Base-by-base conservation (phyloP, 1,140 invertebrate genomes). In the Drosophila albomicans region DNA sequence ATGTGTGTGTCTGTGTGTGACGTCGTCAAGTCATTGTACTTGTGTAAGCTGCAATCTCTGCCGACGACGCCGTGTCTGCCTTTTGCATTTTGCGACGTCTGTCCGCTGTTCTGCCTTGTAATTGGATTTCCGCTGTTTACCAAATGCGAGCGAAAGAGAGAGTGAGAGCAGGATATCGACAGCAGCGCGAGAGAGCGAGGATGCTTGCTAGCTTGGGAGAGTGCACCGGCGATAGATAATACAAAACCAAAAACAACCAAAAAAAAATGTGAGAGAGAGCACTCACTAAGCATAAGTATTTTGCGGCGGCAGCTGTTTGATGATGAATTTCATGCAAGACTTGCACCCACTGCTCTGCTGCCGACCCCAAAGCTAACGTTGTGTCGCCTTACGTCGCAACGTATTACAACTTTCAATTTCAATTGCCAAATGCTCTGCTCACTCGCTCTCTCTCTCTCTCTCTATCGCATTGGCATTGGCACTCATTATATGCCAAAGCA, bases 121-220 rank as follows among this genome's bases (percentile, higher is more conserved):
- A 87, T 87, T 87, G 84, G 84, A 87, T 87, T 87, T 87, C 84
- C 85, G 80, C 72, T 75, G 77, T 87, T 88, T 78, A 86, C 49
- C 35, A 65, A 69, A 54, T 41, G n/a, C 30, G 30, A 16, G 51
- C 35, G 48, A 10, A 46, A 46, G 49, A 66, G 62, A 28, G n/a
- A 41, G 32, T 58, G 48, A 30, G 20, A 16, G 41, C 1, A 13
- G 10, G 13, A 15, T 16, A 20, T 54, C 3, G 25, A 41, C 38
- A 48, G 25, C n/a, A 38, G 7, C 6, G 35, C 2, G 51, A 67
- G 62, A 30, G 13, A 43, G 35, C 59, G 48, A 20, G 20, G 15
- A 32, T 32, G 32, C 32, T 32, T 32, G 41, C 1, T 25, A 25
- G 32, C 32, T 35, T 35, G 74, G 2, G 43, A 41, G 35, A 41